Percentiles rank a stretch among this genome's conserved stretches.
phyloP scores from a whole-genome alignment of 2,797 vertebrate species.

The Pogoniulus pusillus region DNA sequence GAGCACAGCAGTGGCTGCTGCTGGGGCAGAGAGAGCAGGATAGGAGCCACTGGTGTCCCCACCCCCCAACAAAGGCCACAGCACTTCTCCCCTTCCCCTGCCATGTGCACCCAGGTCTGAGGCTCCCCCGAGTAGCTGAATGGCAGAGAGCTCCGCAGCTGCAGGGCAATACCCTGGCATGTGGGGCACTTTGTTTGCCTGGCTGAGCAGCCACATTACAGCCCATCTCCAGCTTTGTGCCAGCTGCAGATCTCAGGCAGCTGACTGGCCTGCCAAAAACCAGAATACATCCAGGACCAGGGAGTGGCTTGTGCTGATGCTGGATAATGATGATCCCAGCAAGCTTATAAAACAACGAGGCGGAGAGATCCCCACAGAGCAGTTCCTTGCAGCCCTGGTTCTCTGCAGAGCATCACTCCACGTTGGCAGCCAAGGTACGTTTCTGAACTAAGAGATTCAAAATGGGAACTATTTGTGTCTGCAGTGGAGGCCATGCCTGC shows the following conservation, averaged over 20 bases:
- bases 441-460: background rate
- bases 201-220: constrained; percentile 69
- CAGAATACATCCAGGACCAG: background rate
- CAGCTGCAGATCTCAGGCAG: constrained; percentile 64
- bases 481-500: rapidly evolving
- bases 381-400: background rate
- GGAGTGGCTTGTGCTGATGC: constrained; percentile 64
- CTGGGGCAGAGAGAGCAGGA: background rate
- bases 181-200: constrained; percentile 61
- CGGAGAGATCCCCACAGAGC: background rate
- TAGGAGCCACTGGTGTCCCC: background rate
- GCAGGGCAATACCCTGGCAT: background rate
- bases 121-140: background rate
- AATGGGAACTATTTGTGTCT: background rate
- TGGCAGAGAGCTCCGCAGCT: background rate
- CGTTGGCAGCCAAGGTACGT: constrained; percentile 53
- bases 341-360: constrained; percentile 66
- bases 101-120: background rate
- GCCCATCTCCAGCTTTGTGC: constrained; percentile 66
- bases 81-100: background rate
- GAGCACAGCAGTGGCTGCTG: background rate
- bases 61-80: background rate
- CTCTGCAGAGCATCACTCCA: background rate
- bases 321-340: constrained; percentile 27
- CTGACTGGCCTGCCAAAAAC: constrained; percentile 48